Conservation (phyloP, 2,888 invertebrate genomes). For the Conus canariensis region DNA sequence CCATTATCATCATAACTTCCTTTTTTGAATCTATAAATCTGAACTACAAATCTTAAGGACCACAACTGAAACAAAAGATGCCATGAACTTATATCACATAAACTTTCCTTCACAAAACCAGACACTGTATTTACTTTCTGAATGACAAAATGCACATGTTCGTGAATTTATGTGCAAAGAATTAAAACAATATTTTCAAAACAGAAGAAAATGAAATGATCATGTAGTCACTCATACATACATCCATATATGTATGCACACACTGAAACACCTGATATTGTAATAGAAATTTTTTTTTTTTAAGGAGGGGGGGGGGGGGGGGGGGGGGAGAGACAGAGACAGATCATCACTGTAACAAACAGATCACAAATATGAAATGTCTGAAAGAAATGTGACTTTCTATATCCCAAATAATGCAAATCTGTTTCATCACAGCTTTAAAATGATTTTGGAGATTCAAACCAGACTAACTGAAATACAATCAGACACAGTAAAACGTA, state of each 20-base stretch:
- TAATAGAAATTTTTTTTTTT: no score
- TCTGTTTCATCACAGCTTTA: no score
- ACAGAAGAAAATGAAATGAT: neutral
- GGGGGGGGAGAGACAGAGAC: no score
- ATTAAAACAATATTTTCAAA: neutral
- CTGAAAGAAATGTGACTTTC: no score
- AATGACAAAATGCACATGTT: neutral
- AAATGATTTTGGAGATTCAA: no score
- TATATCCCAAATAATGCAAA: no score
- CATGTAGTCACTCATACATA: neutral
- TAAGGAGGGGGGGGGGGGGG: no score
- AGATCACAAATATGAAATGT: no score
- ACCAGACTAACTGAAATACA: no score
- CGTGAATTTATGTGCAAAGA: neutral
- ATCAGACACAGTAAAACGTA: no score
- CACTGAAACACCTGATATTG: no score
- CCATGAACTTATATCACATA: neutral
- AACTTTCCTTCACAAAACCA: neutral
- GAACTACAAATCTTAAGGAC: neutral
- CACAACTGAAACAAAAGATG: neutral
- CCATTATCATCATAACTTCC: neutral
- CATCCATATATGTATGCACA: neutral
- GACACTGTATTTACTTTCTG: neutral
- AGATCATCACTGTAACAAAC: no score
- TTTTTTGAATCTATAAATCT: neutral